Evolutionary conservation across 2,888 invertebrate genomes (phyloP), one percentile per base, ranked within the genome.

Genomic region (Myopa tessellatipennis): DNA sequence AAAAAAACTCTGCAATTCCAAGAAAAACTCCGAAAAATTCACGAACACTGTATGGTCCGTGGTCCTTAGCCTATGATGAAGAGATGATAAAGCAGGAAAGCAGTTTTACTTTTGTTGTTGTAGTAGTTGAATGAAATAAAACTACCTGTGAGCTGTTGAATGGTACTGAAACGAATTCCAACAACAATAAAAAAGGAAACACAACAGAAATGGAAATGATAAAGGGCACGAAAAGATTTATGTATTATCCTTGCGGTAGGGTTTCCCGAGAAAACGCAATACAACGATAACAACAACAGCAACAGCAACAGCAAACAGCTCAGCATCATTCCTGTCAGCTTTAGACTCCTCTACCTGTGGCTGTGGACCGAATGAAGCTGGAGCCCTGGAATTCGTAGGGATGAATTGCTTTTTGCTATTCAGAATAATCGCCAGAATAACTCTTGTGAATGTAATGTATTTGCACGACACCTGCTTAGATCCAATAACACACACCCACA

Each of bases 341-440:
- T 78, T 75, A 36, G 74, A 36, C 65, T 60, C 65, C 34, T n/a
- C 36, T 40, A 34, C 40, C 60, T 40, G 26, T 60, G 26, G 16
- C 58, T 58, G 72, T n/a, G 38, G 40, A n/a, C 55, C 4, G 55
- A 45, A 10, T 6, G 45, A 45, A 45, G 45, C 10, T 45, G 45
- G 45, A 6, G 45, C 6, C 3, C 6, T 45, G 45, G 10, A 45
- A 45, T 45, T 45, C 45, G 7, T 6, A 45, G 45, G 45, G 45
- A 45, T 45, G 6, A 10, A 6, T 10, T 6, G 45, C 77, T 16
- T 36, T 55, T 82, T 63, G 78, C 77, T 80, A 81, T 84, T 83
- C 81, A 81, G 79, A 80, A 80, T 80, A 84, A 83, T 81, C 81
- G 81, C 83, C 77, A 68, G 78, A 70, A 14, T 40, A 4, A 38